Base-by-base conservation (phyloP, 1,140 invertebrate species). In the Drosophila malerkotliana region DNA sequence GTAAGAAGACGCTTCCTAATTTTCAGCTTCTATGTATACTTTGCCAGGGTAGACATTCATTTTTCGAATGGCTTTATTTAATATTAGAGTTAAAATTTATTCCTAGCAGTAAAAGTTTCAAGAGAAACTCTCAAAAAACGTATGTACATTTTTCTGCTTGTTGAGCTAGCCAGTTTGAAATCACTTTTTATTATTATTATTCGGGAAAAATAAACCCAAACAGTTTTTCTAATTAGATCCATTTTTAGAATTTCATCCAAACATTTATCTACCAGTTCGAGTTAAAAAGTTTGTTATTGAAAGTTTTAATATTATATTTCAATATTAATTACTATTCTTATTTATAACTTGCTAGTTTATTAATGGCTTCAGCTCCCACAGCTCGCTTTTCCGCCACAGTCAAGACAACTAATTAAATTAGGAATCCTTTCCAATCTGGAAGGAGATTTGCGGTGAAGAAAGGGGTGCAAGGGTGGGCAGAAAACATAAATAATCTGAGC, bases 381-480 rank as follows among this genome's bases (percentile, higher is more conserved):
- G 44, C 18, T 62, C 14, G 41, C 55, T 79, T 41, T 44, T 18
- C 12, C 34, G 15, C 41, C 28, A 21, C 41, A 32, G 55, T 61
- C 55, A 68, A 67, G 81, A 72, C 66, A 79, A 87, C 79, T 87
- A 87, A 87, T 87, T 87, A 87, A 87, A 87, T 87, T 87, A 87
- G 82, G 83, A 85, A 85, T 87, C 72, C 73, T 73, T 80, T 63
- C 52, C 68, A 63, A 79, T 37, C 52, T 62, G 32, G 10, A 58
- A 30, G 64, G 41, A n/a, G 51, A 14, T 8, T 56, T 8, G 14
- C 7, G 26, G 26, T 1, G 14, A 15, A 9, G 26, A 39, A 30
- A 9, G 8, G 15, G 66, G 12, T 62, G 21, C n/a, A 34, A 0
- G 41, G 18, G 2, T 61, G 72, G 45, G 68, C 72, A 67, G 34